These are phyloP conservation scores for Blastobasis adustella DNA, from an alignment of 2,888 invertebrate species.

Conservation along the genomic window DNA sequence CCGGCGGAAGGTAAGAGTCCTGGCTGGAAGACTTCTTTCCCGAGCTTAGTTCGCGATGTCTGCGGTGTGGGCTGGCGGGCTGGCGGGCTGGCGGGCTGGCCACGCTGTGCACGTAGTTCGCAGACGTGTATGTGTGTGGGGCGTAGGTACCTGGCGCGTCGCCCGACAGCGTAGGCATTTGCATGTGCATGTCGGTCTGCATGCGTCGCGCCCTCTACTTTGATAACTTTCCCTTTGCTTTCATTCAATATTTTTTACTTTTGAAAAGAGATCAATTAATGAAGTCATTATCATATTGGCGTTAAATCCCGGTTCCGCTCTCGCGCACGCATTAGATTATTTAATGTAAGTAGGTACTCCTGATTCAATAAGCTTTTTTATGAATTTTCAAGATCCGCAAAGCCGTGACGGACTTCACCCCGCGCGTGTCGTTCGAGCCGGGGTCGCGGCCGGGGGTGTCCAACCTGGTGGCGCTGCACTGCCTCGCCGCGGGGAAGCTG, in stretches of 20 bases:
- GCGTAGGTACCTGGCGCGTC: not conserved
- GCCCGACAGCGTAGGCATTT: not conserved
- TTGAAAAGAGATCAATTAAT: no score
- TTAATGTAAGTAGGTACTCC: no score
- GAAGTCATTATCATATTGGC: no score
- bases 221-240: no score
- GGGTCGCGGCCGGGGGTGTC: slow-evolving; percentile 88
- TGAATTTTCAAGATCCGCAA: not conserved
- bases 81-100: not conserved
- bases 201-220: not conserved
- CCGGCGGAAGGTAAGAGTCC: slow-evolving; percentile 48
- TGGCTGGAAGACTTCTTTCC: not conserved
- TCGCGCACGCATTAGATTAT: no score
- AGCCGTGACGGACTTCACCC: slow-evolving; percentile 91
- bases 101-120: no score
- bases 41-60: not conserved
- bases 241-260: no score
- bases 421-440: slow-evolving; percentile 87
- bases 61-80: not conserved
- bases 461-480: slow-evolving; percentile 90
- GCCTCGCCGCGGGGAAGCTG: slow-evolving; percentile 79
- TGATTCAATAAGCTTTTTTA: no score
- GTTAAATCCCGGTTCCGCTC: no score
- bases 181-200: not conserved
- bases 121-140: no score